Base-by-base conservation (phyloP, 2,797 vertebrate genomes). In the Apodemus agrarius region DNA sequence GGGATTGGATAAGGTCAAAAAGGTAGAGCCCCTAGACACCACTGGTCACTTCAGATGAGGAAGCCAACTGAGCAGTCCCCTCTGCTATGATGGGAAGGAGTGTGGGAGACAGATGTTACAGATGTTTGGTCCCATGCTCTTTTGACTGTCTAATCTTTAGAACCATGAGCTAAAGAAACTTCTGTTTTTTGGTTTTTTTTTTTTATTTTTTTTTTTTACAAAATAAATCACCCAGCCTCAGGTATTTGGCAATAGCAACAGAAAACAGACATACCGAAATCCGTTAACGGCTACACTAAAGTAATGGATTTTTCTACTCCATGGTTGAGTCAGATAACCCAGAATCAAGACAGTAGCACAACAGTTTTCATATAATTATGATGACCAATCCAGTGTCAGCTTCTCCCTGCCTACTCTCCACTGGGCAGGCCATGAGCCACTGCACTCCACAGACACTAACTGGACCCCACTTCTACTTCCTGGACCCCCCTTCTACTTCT, bases 291-390 rank as follows among this genome's bases (percentile, higher is more conserved):
- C 7, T 80, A 40, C 4, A n/a, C 40, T 46, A 59, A 92, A 40
- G 74, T 76, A 81, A 84, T 29, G 34, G 34, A 63, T 65, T n/a
- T 91, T n/a, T 72, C 29, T 5, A 59, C 49, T 93, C n/a, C 13
- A 90, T 90, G 81, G 89, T 93, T 29, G 59, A 88, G 67, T 59
- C 6, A 37, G 52, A 89, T 87, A 93, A 87, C 34, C 12, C 26
- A 85, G 52, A 43, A 84, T 52, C 40, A 34, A 34, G 91, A 67
- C 10, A 40, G 34, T 22, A 87, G 84, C 74, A 88, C 67, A 63
- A 14, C 54, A 89, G 14, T 43, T 75, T n/a, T 26, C 26, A 34
- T 16, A 37, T 65, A 88, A 76, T 6, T 67, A 83, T 37, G 3
- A 10, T 0, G 34, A 59, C 61, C 88, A 82, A 74, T 31, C 1